Evolutionary conservation across 1,140 invertebrate species (phyloP), one percentile per base, ranked within the genome.

Genomic region (Drosophila kepulauana): DNA sequence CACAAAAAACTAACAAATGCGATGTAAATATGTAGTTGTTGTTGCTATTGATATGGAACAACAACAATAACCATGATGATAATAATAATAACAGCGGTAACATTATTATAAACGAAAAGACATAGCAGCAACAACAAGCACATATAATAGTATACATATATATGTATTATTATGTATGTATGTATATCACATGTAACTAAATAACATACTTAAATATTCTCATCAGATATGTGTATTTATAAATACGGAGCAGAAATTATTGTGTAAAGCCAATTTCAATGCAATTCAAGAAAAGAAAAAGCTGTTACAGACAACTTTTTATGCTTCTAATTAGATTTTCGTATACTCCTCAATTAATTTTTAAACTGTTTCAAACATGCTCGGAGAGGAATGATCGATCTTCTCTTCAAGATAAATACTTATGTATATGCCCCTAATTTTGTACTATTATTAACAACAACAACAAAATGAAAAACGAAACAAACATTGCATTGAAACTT

Each of bases 1-100:
- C 54, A 52, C 71, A 76, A 81, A 88, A 86, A 91, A 82, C 73
- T 82, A 75, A 81, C 73, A 85, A 82, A 79, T 65, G 72, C 77
- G 77, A 86, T 91, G 79, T 89, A 89, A 89, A 90, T 91, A 84
- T 84, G 81, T 78, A 89, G 68, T 86, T 75, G 79, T 80, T 79
- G 75, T 82, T 85, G 79, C 70, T 80, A 86, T 68, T 52, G 67
- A 71, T 30, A 59, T 25, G 56, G 10, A 81, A 67, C 33, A 45
- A 72, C 63, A 62, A 75, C 52, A 68, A 70, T 28, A 35, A 75
- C 52, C 64, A 70, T 30, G 16, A 45, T 13, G 67, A 35, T 54
- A 51, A 67, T 49, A 65, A 69, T 41, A 52, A 77, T 45, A 54
- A 54, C 16, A 11, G 25, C 16, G 41, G 49, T 13, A 58, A 45